Percentiles rank a stretch among this genome's conserved stretches.
These are phyloP conservation scores for Adelges cooleyi DNA, from an alignment of 1,140 invertebrate species.

Conservation along the genomic window DNA sequence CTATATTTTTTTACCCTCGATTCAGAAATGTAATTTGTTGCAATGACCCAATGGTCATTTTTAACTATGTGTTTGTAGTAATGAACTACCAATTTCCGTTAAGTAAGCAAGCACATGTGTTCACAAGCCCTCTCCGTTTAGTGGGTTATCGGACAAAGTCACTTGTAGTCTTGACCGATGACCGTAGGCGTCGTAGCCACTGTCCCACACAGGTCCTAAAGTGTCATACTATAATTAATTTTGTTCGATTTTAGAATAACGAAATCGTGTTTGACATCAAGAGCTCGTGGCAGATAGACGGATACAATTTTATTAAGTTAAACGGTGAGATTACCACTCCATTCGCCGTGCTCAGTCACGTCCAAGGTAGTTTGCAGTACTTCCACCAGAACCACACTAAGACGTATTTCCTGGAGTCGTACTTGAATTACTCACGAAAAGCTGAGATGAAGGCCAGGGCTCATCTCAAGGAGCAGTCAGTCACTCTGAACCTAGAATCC, in stretches of 20 bases:
- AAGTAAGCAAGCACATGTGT: no score
- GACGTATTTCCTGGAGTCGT: constrained; percentile 32
- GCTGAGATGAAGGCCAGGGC: constrained; percentile 32
- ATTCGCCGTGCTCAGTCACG: constrained; percentile 41
- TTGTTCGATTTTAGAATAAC: constrained; percentile 26
- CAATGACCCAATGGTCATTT: no score
- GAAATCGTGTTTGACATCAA: constrained; percentile 40
- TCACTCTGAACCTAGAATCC: constrained; percentile 32
- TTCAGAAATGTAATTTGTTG: no score
- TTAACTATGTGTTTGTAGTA: no score
- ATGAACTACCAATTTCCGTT: no score
- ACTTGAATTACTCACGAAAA: constrained; percentile 31
- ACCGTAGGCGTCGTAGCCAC: neutral
- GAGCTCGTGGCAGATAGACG: constrained; percentile 42
- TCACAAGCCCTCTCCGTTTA: no score
- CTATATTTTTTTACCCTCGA: no score
- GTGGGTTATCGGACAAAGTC: no score
- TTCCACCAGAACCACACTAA: constrained; percentile 21
- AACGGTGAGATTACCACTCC: constrained; percentile 43
- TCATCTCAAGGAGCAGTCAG: constrained; percentile 26
- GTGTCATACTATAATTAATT: neutral
- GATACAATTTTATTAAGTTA: constrained; percentile 40
- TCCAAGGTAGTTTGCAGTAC: constrained; percentile 36
- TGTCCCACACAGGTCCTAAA: no score
- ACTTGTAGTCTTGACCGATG: neutral